Conservation (phyloP, 2,797 vertebrate species). For the Pseudochirops corinnae region DNA sequence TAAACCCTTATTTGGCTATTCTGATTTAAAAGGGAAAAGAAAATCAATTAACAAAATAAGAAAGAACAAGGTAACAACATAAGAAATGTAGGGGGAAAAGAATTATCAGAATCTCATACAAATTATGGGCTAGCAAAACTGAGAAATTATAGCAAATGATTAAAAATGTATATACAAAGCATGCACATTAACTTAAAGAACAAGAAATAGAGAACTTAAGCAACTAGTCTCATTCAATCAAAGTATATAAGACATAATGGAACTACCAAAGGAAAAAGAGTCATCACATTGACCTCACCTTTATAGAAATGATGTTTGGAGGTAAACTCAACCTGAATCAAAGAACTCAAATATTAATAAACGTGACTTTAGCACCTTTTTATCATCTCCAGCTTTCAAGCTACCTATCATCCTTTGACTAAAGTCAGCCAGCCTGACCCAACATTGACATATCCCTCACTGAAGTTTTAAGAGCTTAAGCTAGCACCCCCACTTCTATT, state of each 20-base stretch:
- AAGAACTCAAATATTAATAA: background rate
- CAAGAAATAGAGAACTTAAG: background rate
- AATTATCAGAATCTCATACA: background rate
- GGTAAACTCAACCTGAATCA: background rate
- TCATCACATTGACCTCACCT: background rate
- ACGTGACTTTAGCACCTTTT: no score
- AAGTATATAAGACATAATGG: background rate
- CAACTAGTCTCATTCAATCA: background rate
- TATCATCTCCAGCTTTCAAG: background rate
- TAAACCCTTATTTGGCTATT: background rate
- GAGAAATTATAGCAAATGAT: background rate
- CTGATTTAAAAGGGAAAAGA: background rate
- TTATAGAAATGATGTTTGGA: background rate
- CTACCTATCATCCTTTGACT: background rate
- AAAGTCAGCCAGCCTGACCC: background rate
- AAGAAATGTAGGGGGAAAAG: background rate
- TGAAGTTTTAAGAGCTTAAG: background rate
- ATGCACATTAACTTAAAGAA: background rate
- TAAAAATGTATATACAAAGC: background rate
- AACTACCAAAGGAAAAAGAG: background rate
- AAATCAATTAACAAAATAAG: background rate
- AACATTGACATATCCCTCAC: background rate
- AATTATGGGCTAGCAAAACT: background rate
- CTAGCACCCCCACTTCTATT: background rate
- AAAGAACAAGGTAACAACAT: background rate